Evolutionary conservation across 92 coral and sea anemone species (phyloP), one percentile per base, ranked within the genome.

Genomic region (Virgularia gustaviana): DNA sequence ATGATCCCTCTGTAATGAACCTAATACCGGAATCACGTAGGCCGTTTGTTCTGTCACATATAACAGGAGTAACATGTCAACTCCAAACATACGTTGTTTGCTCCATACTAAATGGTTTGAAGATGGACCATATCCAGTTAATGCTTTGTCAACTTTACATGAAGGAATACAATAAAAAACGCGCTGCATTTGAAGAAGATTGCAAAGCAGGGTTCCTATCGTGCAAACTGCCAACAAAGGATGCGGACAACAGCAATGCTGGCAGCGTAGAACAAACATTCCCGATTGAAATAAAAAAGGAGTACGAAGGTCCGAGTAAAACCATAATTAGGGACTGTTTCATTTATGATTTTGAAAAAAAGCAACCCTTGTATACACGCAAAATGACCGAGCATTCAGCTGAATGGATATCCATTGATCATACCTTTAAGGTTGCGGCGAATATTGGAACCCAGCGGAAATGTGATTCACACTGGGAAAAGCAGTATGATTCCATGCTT

Each of bases 401-500:
- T 68, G 75, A 52, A 31, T 47, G 55, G 55, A 15, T 47, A 15
- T 47, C 55, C 22, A 15, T 19, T 47, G 55, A 47, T 25, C 55
- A 47, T 47, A 47, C 55, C 15, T 47, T 47, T 47, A 47, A 47
- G 22, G 55, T 47, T 5, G 55, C 55, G 6, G 55, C 55, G 22
- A 47, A 47, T 47, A 47, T 47, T 4, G 55, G 55, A 15, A 25
- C 55, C 15, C 6, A 47, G 8, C 6, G 55, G 22, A 47, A 47
- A 47, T 47, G 6, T 47, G 55, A 47, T 15, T 47, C 55, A 47
- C 55, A 25, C 6, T 47, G 55, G 55, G 55, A 47, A 47, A 83
- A 70, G 56, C 78, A 77, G 60, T 67, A 70, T 47, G 79, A 78
- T 83, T 70, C 88, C 0, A 64, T 71, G 70, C 79, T 83, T 65